Percentiles rank a stretch among this genome's conserved stretches.
phyloP scores from a whole-genome alignment of 2,113 vertebrate species.

The Regulus satrapa region DNA sequence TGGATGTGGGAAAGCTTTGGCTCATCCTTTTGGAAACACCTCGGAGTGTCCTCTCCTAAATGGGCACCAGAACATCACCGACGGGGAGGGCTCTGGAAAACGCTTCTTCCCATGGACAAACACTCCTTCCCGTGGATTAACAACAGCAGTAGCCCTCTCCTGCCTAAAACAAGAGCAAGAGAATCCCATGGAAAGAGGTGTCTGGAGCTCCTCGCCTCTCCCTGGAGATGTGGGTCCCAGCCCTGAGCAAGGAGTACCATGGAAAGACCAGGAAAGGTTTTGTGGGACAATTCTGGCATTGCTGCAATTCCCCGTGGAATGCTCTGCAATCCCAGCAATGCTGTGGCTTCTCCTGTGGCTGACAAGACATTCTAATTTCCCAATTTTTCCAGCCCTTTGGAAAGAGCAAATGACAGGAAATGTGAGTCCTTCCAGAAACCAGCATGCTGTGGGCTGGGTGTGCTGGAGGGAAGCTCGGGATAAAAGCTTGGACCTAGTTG shows the following conservation, averaged over 20 bases:
- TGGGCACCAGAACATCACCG: neutral
- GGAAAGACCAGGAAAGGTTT: neutral
- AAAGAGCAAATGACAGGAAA: neutral
- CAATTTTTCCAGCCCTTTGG: neutral
- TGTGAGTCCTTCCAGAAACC: neutral
- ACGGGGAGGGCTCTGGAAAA: neutral
- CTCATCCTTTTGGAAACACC: neutral
- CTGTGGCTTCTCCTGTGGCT: neutral
- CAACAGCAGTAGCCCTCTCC: neutral
- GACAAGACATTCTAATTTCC: neutral
- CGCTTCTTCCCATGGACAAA: neutral
- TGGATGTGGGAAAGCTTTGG: neutral
- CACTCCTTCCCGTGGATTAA: neutral
- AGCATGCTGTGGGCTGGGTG: neutral
- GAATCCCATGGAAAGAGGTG: accelerated
- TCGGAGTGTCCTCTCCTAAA: neutral
- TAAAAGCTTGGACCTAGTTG: neutral
- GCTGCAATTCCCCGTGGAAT: neutral
- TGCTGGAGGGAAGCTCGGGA: neutral
- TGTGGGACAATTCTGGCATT: neutral
- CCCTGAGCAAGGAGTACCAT: neutral
- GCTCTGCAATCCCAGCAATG: neutral
- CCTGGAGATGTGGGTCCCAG: neutral
- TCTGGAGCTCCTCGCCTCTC: neutral
- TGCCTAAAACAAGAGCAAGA: neutral